Evolutionary conservation across 2,113 vertebrate species (phyloP).

Genomic region (Sminthopsis crassicaudata): DNA sequence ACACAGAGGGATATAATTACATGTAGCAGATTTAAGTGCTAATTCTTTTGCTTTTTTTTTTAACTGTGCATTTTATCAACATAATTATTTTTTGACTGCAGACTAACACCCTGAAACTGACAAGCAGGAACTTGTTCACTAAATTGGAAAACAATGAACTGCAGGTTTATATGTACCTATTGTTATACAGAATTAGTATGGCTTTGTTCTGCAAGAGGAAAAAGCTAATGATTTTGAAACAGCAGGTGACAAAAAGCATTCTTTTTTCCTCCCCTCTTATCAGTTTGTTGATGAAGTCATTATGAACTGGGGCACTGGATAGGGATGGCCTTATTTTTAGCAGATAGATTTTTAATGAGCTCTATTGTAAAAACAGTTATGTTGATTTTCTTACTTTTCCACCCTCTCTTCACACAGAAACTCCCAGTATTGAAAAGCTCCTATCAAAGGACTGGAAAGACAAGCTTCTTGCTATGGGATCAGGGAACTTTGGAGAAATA

Average conservation of each 20-base stretch:
- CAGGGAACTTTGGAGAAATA: slow-evolving; percentile 99
- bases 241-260: slow-evolving; percentile 95
- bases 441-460: slow-evolving; percentile 99
- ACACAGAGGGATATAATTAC: slow-evolving; percentile 89
- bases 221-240: slow-evolving; percentile 99
- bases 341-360: slow-evolving; percentile 97
- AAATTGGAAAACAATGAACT: slow-evolving; percentile 93
- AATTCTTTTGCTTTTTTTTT: slow-evolving; percentile 85
- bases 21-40: slow-evolving; percentile 88
- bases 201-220: slow-evolving; percentile 93
- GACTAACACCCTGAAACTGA: slow-evolving; percentile 86
- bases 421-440: slow-evolving; percentile 98
- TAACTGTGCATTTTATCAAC: slow-evolving; percentile 86
- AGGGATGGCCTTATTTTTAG: slow-evolving; percentile 92
- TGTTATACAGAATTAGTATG: slow-evolving; percentile 94
- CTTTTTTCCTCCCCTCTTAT: slow-evolving; percentile 83
- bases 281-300: slow-evolving; percentile 96
- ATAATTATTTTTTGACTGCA: slow-evolving; percentile 88
- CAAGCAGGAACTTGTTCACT: slow-evolving; percentile 86
- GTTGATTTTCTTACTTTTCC: slow-evolving; percentile 87
- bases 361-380: slow-evolving; percentile 92
- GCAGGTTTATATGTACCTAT: slow-evolving; percentile 91
- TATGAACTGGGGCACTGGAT: slow-evolving; percentile 87
- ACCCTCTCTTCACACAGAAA: slow-evolving; percentile 88
- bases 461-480: slow-evolving; percentile 99